Base-by-base conservation (phyloP, 35 echinoderm and acorn worm genomes). In the Ophioderma brevispina region DNA sequence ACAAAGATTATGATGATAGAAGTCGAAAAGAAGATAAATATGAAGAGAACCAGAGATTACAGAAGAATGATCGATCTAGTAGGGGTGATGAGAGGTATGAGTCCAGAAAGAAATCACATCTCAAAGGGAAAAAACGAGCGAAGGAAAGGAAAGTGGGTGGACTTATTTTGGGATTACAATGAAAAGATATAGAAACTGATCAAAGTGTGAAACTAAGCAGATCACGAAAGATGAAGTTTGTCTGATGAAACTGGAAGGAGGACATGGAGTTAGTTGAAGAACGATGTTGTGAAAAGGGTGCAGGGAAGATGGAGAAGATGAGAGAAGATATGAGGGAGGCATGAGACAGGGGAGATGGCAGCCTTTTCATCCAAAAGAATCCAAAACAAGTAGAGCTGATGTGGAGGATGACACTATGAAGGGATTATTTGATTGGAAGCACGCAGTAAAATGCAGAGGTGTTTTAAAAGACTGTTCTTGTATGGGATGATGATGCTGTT, bases 381-480 rank as follows among this genome's bases (percentile, higher is more conserved):
- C 40, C 14, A 81, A 64, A 25, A 39, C 32, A 28, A 18, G 18
- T 21, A 38, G 38, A 13, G 80, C 64, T 34, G 80, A 0, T 36
- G 43, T 21, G n/a, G 43, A 19, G 14, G 59, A 81, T 30, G 43
- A 19, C 2, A 39, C 56, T 30, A 2, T 23, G 52, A 70, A 70
- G 59, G 59, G 76, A 3, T 52, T 84, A 41, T 94, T 94, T 85
- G 92, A 94, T 82, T 94, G 92, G 92, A 82, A 89, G 76, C n/a
- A n/a, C n/a, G n/a, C n/a, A 19, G 39, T 70, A 86, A 94, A 35
- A 88, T 80, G 55, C 55, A 83, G 4, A 80, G 89, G 40, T n/a
- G n/a, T n/a, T 39, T 94, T 19, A 87, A 94, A 32, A 94, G 78
- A 64, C 81, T 94, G 4, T 94, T 94, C 81, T 94, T 94, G n/a